These are phyloP conservation scores for Mobula hypostoma DNA, from an alignment of 2,113 vertebrate species.

Conservation along the genomic window DNA sequence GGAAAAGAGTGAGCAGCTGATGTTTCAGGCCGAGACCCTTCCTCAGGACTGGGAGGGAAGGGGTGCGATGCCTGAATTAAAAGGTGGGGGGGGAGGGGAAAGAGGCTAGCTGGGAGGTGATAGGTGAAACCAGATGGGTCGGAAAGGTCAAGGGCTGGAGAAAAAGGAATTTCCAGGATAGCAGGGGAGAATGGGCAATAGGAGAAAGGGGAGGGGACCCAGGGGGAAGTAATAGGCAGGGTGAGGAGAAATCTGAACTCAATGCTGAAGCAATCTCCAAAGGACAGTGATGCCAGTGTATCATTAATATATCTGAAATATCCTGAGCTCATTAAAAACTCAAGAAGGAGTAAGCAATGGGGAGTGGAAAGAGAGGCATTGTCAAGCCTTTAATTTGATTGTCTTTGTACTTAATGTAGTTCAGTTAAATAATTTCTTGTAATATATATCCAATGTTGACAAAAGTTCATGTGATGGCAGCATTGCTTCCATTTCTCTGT, in stretches of 20 bases:
- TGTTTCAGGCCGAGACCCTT: too few relatives aligned
- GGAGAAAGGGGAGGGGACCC: too few relatives aligned
- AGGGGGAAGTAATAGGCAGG: too few relatives aligned
- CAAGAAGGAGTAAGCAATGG: not conserved
- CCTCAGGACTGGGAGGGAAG: too few relatives aligned
- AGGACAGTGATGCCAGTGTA: not conserved
- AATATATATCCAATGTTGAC: not conserved
- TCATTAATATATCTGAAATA: not conserved
- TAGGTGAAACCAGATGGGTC: too few relatives aligned
- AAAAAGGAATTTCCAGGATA: too few relatives aligned
- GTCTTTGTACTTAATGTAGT: not conserved
- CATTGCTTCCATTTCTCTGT: not conserved
- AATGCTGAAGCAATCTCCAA: not conserved
- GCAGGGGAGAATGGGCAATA: too few relatives aligned
- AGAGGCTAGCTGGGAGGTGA: too few relatives aligned
- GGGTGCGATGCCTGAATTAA: too few relatives aligned
- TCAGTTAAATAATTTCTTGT: not conserved
- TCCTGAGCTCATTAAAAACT: not conserved
- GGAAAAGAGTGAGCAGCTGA: too few relatives aligned
- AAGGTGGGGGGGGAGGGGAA: too few relatives aligned
- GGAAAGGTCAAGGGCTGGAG: too few relatives aligned
- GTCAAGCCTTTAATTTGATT: not conserved
- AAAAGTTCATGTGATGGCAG: constrained; percentile 2
- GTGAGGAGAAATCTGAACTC: not conserved
- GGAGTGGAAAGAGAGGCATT: not conserved